These are phyloP conservation scores for Micronycteris hirsuta DNA, from an alignment of 2,113 vertebrate species.

Conservation along the genomic window DNA sequence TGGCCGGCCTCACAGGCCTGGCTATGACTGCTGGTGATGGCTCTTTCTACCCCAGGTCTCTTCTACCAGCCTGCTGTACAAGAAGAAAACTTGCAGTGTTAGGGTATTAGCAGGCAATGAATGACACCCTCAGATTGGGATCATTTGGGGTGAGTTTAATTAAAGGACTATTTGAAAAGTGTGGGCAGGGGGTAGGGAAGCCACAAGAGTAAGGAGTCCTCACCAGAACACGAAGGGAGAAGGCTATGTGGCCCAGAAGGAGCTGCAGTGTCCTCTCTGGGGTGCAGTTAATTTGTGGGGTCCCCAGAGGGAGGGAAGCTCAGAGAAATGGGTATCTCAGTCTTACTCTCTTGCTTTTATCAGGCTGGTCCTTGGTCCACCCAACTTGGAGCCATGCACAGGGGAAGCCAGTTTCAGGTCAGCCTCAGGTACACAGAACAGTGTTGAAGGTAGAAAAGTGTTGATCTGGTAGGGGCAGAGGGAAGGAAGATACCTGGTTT, in stretches of 20 bases:
- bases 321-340: not conserved
- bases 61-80: not conserved
- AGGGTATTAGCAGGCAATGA: not conserved
- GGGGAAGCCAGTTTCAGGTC: no score
- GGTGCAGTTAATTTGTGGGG: not conserved
- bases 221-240: not conserved
- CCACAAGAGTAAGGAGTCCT: accelerated
- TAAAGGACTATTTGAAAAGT: not conserved
- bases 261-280: not conserved
- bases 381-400: not conserved
- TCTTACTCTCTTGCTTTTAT: not conserved
- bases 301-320: not conserved
- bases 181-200: not conserved
- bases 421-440: not conserved
- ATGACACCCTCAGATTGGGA: not conserved
- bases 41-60: not conserved
- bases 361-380: not conserved
- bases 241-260: not conserved
- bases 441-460: accelerated
- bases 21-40: not conserved
- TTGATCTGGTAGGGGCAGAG: not conserved
- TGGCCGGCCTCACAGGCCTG: not conserved
- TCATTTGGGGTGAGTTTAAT: not conserved
- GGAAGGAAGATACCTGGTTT: not conserved
- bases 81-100: not conserved